phyloP scores from a whole-genome alignment of 2,888 invertebrate genomes.

The Oconnorella tubifera region DNA sequence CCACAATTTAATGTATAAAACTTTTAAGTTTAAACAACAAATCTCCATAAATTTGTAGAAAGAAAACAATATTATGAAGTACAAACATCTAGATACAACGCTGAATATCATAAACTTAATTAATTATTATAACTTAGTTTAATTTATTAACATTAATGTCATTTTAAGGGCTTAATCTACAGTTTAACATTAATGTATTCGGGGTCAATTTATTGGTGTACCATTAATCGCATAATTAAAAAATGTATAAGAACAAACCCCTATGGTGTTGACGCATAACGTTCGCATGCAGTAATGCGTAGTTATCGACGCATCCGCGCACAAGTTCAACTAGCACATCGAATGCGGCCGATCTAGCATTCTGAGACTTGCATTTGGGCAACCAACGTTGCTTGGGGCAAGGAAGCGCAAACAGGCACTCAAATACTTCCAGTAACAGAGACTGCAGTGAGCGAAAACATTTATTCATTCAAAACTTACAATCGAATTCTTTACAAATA shows the following conservation, averaged over 20 bases:
- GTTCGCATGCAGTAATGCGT: conserved; percentile 75
- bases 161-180: too few relatives aligned
- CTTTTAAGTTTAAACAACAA: too few relatives aligned
- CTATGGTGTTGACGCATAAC: conserved; percentile 74
- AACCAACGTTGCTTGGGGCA: conserved; percentile 75
- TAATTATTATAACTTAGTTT: too few relatives aligned
- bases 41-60: too few relatives aligned
- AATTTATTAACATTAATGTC: too few relatives aligned
- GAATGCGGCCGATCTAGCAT: conserved; percentile 83
- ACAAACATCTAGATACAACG: too few relatives aligned
- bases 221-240: neutral
- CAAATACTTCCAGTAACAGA: conserved; percentile 74
- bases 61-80: too few relatives aligned
- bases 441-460: conserved; percentile 41
- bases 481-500: neutral
- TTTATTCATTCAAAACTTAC: neutral
- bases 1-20: too few relatives aligned
- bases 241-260: conserved; percentile 37
- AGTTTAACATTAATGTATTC: too few relatives aligned
- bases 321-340: conserved; percentile 84
- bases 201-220: too few relatives aligned
- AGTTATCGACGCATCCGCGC: conserved; percentile 79
- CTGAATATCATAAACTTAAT: too few relatives aligned
- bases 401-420: conserved; percentile 83
- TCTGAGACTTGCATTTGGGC: conserved; percentile 86